Evolutionary conservation across 2,797 vertebrate genomes (phyloP), one percentile per base, ranked within the genome.

Genomic region (Paramormyrops hopkinsi): DNA sequence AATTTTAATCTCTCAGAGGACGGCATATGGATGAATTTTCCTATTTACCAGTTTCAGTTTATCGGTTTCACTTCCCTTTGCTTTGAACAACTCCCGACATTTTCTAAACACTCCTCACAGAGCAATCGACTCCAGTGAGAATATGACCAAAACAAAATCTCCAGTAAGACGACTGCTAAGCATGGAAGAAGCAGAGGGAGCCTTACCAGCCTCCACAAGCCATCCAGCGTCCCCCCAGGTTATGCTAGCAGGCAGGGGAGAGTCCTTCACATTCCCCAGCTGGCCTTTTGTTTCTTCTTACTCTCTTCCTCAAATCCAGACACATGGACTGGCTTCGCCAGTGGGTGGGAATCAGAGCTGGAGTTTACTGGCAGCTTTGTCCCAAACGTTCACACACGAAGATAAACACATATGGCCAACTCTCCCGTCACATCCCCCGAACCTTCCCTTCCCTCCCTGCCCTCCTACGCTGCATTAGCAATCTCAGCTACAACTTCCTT

Each of bases 401-500:
- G 76, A 82, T 82, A 82, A 82, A 82, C 76, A 82, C 41, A 22
- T 82, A 19, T 11, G 76, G 76, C 76, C 19, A 17, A 22, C 17
- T 82, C 19, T 46, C 41, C 19, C 2, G 17, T 22, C 76, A 82
- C 41, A 9, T 82, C 76, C 76, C 41, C 73, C 19, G 6, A 79
- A 79, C 37, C 37, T 9, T 44, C 73, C 41, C 41, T 82, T 82
- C 17, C 76, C 76, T 46, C 19, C 22, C 19, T 22, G 41, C 76
- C 37, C 76, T 82, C 41, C 41, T 46, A 44, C 76, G 17, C 41
- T 46, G 41, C 76, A 19, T 82, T 46, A 44, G 76, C 41, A 82
- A 82, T 46, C 76, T 82, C 14, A 14, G 76, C 37, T 44, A 12
- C 65, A 48, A 79, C 89, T 89, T 76, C 85, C 85, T 86, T 62